Conservation (phyloP, 2,113 vertebrate species). For the Ranitomeya variabilis region DNA sequence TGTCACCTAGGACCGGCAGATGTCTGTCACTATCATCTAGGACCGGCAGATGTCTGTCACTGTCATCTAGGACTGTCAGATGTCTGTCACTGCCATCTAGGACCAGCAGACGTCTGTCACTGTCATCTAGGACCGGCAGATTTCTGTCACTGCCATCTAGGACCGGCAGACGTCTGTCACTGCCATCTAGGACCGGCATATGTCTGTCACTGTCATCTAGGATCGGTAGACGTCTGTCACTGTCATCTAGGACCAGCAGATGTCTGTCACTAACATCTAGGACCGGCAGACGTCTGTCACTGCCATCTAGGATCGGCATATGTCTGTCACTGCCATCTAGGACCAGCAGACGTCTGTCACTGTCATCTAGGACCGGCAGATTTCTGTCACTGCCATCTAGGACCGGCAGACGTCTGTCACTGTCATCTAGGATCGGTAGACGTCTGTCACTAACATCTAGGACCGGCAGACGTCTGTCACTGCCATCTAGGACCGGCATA, state of each 20-base stretch:
- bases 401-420: too few species aligned
- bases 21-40: background rate
- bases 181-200: background rate
- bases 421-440: background rate
- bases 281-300: background rate
- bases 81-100: too few species aligned
- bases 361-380: background rate
- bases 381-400: background rate
- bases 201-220: background rate
- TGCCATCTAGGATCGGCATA: background rate
- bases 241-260: background rate
- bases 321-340: background rate
- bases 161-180: background rate
- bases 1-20: background rate
- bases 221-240: background rate
- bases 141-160: background rate
- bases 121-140: background rate
- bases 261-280: background rate
- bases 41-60: too few species aligned
- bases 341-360: background rate
- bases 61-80: too few species aligned
- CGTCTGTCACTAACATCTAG: background rate
- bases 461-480: background rate
- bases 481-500: background rate
- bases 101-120: background rate